Evolutionary conservation across 2,113 vertebrate genomes (phyloP), one percentile per base, ranked within the genome.

Genomic region (Lota lota): DNA sequence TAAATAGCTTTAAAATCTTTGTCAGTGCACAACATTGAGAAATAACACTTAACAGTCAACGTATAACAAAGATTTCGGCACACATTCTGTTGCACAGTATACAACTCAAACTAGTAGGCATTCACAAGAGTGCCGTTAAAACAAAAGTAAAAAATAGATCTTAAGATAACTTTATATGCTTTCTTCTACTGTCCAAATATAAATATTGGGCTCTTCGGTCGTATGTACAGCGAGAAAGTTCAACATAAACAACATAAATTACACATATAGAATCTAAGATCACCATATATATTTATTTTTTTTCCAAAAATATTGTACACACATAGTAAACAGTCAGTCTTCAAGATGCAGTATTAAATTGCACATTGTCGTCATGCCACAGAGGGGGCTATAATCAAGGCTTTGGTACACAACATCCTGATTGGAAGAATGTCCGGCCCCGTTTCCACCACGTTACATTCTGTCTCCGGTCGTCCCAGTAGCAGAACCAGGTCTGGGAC

Each of bases 361-460:
- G 83, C 86, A 89, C 86, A 72, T 86, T 76, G 74, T 84, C 61
- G 53, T 86, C 79, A 80, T 79, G 80, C 87, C 82, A 85, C 84
- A 80, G 79, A 79, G 78, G 85, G 82, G 64, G 81, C 85, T 84
- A 68, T 86, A 47, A 87, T 83, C 79, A 86, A 90, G 88, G 87
- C 90, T 93, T 93, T 91, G 91, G 91, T 92, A 88, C 85, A 80
- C 80, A 76, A 87, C 61, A 76, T 91, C 85, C 86, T 90, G 85
- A 88, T 80, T 85, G 88, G 87, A 89, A 87, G 88, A 87, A 88
- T 79, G 82, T 86, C 83, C 74, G 69, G 84, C 84, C 75, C 70
- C 65, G 69, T 67, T 33, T 17, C 61, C 63, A 57, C 71, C 19
- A 21, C 28, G 0, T 54, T 22, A 63, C 19, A 58, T 15, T 24